A percentile compares a stretch with the other conserved stretches of the same genome.
Conservation (phyloP, 2,797 vertebrate species). For the Chaunax sp. region DNA sequence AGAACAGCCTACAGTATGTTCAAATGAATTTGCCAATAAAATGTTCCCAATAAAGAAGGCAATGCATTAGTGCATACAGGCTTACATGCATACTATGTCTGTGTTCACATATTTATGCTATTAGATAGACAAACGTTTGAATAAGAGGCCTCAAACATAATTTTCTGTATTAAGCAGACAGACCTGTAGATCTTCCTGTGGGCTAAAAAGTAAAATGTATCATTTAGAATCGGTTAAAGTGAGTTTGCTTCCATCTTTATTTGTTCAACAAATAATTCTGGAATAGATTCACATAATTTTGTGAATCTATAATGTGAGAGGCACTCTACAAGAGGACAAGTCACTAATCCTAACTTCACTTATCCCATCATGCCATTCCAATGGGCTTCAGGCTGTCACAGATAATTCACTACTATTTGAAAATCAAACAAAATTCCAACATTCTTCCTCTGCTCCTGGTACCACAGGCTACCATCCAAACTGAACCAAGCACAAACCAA, state of each 20-base stretch:
- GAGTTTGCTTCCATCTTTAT: conserved; percentile 24
- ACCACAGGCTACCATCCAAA: conserved; percentile 63
- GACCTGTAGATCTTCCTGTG: not conserved
- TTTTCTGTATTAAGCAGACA: conserved; percentile 5
- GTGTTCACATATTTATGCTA: conserved; percentile 17
- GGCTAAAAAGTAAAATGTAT: not conserved
- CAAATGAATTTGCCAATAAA: conserved; percentile 1
- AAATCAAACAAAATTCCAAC: conserved; percentile 76
- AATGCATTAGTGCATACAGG: not conserved
- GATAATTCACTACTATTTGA: conserved; percentile 81
- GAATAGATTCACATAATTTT: conserved; percentile 29
- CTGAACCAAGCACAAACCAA: conserved; percentile 13
- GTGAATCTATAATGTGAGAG: conserved; percentile 59
- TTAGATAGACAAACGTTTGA: conserved; percentile 18
- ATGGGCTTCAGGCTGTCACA: conserved; percentile 75
- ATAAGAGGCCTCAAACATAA: conserved; percentile 6
- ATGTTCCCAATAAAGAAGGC: not conserved
- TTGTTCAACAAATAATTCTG: conserved; percentile 41
- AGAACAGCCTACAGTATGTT: not conserved
- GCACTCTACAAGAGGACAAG: conserved; percentile 62
- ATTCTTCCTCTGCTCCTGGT: conserved; percentile 80
- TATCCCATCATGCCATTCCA: conserved; percentile 79
- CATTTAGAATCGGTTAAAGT: not conserved
- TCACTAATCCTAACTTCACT: conserved; percentile 75
- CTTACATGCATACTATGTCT: not conserved